Evolutionary conservation across 2,113 vertebrate species (phyloP), one percentile per base, ranked within the genome.

Genomic region (Sinosuthora webbiana): DNA sequence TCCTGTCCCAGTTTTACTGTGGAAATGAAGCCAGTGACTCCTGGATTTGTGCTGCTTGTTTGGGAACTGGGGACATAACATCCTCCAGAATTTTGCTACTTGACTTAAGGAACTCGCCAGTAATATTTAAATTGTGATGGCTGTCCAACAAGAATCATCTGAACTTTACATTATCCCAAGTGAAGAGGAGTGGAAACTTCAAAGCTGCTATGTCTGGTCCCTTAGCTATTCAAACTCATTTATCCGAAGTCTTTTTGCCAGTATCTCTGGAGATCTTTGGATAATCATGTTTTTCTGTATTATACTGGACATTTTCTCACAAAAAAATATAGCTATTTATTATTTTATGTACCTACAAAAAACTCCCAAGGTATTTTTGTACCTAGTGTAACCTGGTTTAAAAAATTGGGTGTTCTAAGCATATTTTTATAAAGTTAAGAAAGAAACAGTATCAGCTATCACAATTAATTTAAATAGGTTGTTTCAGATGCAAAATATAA

Each of bases 201-300:
- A 91, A 83, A 95, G 74, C 81, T 69, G n/a, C 60, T 89, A 3
- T 64, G 60, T 49, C 20, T 84, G 47, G 28, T 89, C 60, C 78
- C 84, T 87, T n/a, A 87, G 62, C 89, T 94, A 65, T 73, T 82
- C 81, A 85, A 62, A 93, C 37, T 82, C 74, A 68, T 81, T 90
- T 88, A 75, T 75, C 59, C 60, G 27, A 89, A 96, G 64, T 68
- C 63, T 92, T 92, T 90, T 74, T 93, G 83, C 77, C 49, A 49
- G 31, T 63, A 52, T 77, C 75, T 77, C 67, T 67, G 35, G 63
- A 84, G 83, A 60, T 84, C 65, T 90, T 87, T 69, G 67, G 35
- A 53, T 87, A 82, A 89, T 75, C 62, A 45, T 28, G 19, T 94
- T 92, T 87, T 78, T 19, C 11, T 67, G 35, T 55, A 31, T 70